These are phyloP conservation scores for Tridacna gigas DNA, from an alignment of 2,888 invertebrate genomes.

Conservation along the genomic window DNA sequence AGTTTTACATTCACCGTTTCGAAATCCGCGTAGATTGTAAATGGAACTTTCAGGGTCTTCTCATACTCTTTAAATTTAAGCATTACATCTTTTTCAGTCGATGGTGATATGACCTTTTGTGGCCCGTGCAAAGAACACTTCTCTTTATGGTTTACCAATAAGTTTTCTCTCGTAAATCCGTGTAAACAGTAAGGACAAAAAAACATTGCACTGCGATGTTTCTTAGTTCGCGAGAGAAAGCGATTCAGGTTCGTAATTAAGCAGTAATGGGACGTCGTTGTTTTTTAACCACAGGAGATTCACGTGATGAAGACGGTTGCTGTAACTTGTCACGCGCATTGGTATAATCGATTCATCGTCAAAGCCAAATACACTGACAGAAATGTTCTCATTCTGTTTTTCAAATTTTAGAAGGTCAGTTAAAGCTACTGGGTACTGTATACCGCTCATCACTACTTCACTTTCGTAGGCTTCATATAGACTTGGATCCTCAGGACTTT, in stretches of 20 bases:
- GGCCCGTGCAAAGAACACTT: conserved; percentile 40
- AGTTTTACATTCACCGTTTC: conserved; percentile 43
- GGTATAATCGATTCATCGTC: conserved; percentile 51
- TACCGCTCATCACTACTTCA: conserved; percentile 46
- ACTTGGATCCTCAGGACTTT: conserved; percentile 28
- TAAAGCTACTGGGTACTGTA: conserved; percentile 48
- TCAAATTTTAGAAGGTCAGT: conserved; percentile 39
- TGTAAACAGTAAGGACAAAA: conserved; percentile 47
- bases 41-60: conserved; percentile 42
- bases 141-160: conserved; percentile 32
- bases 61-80: conserved; percentile 50
- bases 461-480: conserved; percentile 37
- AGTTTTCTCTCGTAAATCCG: conserved; percentile 30
- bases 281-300: conserved; percentile 53
- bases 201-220: conserved; percentile 10
- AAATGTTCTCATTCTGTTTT: conserved; percentile 43
- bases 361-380: conserved; percentile 55
- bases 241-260: conserved; percentile 56
- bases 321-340: conserved; percentile 36
- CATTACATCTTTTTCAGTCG: conserved; percentile 14
- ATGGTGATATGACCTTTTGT: conserved; percentile 39
- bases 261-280: conserved; percentile 51
- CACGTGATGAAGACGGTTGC: conserved; percentile 40
- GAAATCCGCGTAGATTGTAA: conserved; percentile 52
- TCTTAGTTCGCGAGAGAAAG: conserved; percentile 50